phyloP scores from a whole-genome alignment of 2,888 invertebrate species.

The Drosophila tanythrix region DNA sequence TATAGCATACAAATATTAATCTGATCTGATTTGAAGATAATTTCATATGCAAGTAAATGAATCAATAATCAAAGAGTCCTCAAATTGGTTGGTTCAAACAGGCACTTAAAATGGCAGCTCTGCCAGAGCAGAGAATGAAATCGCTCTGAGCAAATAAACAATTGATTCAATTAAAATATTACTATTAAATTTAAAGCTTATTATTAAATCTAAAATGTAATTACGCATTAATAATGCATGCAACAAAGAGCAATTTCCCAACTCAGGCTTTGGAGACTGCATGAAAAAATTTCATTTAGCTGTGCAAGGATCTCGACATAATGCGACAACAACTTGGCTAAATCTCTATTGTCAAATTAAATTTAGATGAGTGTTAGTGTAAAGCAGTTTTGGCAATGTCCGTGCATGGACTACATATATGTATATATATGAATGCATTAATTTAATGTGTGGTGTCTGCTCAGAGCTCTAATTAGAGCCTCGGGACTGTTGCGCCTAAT shows the following conservation, averaged over 20 bases:
- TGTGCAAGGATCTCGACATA: conserved; percentile 27
- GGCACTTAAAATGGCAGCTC: not conserved
- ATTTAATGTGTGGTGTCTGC: conserved; percentile 36
- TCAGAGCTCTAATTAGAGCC: conserved; percentile 52
- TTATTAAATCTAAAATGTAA: conserved; percentile 10
- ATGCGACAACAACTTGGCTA: conserved; percentile 35
- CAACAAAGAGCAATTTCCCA: conserved; percentile 2
- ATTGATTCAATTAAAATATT: not conserved
- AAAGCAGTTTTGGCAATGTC: not conserved
- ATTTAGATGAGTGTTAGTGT: conserved; percentile 14
- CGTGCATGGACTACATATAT: not conserved
- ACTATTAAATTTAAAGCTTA: not conserved
- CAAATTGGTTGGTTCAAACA: not conserved
- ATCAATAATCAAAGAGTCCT: not conserved
- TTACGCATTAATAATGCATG: not conserved
- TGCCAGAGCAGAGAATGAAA: not conserved
- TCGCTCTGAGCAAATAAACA: not conserved
- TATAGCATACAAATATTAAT: not conserved
- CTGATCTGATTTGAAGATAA: not conserved
- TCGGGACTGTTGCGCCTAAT: conserved; percentile 51
- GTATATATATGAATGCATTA: conserved; percentile 17
- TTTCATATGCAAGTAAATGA: not conserved
- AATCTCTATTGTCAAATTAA: conserved; percentile 49
- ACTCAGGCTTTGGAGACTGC: conserved; percentile 12
- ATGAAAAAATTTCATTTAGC: conserved; percentile 29